These are phyloP conservation scores for Calycopis cecrops DNA, from an alignment of 1,140 invertebrate genomes.

Conservation along the genomic window DNA sequence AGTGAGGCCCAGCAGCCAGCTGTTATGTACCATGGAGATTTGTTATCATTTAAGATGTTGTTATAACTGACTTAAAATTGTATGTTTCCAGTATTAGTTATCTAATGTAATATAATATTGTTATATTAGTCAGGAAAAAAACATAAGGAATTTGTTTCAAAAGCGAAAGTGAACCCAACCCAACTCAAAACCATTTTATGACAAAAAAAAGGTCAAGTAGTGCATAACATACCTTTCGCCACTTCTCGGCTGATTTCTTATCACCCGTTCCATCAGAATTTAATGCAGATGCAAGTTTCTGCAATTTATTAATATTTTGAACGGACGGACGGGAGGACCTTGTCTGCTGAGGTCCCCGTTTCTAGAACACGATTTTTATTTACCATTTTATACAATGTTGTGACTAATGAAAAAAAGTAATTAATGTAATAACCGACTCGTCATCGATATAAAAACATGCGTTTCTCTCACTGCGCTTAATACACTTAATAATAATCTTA, in stretches of 20 bases:
- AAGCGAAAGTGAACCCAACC: background rate
- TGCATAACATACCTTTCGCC: conserved; percentile 13
- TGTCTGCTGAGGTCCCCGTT: conserved; percentile 19
- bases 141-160: background rate
- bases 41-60: no score
- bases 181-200: background rate
- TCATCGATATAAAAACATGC: no score
- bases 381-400: background rate
- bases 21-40: no score
- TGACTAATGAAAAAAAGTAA: background rate
- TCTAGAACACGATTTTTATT: background rate
- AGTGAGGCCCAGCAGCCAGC: no score
- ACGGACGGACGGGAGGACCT: conserved; percentile 5
- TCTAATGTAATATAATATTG: background rate
- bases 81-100: no score
- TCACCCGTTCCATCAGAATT: conserved; percentile 18
- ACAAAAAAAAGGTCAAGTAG: no score
- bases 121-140: background rate
- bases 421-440: no score
- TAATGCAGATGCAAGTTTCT: conserved; percentile 7
- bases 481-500: no score
- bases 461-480: no score
- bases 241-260: conserved; percentile 14
- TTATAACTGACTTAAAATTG: no score
- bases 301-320: conserved; percentile 12